Evolutionary conservation across 1,140 invertebrate species (phyloP), one percentile per base, ranked within the genome.

Genomic region (Drosophila sechellia): DNA sequence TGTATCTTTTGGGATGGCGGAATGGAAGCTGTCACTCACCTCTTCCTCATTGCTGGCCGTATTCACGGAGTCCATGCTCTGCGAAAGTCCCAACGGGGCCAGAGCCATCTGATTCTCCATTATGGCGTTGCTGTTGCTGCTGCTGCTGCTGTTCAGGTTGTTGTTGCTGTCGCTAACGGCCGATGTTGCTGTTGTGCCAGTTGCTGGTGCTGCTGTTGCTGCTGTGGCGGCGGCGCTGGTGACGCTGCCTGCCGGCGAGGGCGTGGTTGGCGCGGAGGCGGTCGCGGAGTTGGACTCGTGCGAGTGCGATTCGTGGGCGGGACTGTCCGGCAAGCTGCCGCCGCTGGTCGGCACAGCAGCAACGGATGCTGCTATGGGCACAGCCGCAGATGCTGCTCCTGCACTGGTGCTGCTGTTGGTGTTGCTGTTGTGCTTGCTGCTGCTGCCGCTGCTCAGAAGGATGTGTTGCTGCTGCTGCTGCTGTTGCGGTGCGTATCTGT

Each of bases 21-120:
- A 52, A 46, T 48, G 39, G 22, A 49, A 60, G 39, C 70, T 79
- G 50, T 45, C 50, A 94, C 95, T 94, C 92, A 97, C 96, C 96
- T 97, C 96, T 94, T 97, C 97, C 94, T 97, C 97, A 93, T 96
- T 96, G 91, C 96, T 96, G 86, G 96, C 96, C 76, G 96, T 97
- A 93, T 97, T 97, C 92, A 98, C 97, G 85, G 96, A 97, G 94
- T 98, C 97, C 96, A 97, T 97, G 94, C 96, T 97, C 94, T 98
- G 96, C 71, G 94, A 94, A 73, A 94, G 92, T 80, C 93, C 93
- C 72, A 94, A 90, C 90, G 92, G 90, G 50, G 83, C 83, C 55
- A 91, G 63, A 58, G 90, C 80, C 91, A 92, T 92, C 76, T 92
- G 91, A 81, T 92, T 92, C 72, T 92, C 91, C 91, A 92, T 92